Evolutionary conservation across 2,113 vertebrate species (phyloP).

Genomic region (Pterocles gutturalis): DNA sequence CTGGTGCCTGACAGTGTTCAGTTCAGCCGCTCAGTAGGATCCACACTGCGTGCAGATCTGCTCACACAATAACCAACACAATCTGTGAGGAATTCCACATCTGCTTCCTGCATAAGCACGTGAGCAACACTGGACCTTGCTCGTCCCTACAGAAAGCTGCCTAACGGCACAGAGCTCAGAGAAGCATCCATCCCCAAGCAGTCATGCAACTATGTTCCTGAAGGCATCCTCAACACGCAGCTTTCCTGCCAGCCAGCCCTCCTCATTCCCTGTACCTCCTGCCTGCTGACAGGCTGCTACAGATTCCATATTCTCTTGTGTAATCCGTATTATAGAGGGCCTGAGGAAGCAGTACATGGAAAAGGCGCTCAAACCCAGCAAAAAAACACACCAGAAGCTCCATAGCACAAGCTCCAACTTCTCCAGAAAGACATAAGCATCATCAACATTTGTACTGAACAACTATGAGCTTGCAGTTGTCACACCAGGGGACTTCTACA

Average conservation of each 20-base stretch:
- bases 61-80: neutral
- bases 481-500: neutral
- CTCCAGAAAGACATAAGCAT: neutral
- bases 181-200: neutral
- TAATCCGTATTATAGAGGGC: neutral
- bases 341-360: neutral
- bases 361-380: neutral
- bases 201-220: neutral
- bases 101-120: neutral
- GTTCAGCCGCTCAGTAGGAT: neutral
- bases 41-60: neutral
- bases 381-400: neutral
- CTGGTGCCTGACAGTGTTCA: neutral
- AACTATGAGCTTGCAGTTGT: neutral
- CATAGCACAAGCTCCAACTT: neutral
- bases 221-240: neutral
- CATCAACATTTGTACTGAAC: neutral
- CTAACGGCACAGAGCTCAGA: neutral
- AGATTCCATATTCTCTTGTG: neutral
- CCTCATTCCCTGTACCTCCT: neutral
- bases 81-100: neutral
- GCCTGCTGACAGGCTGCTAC: neutral
- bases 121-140: neutral
- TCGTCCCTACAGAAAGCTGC: neutral
- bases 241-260: neutral